These are phyloP conservation scores for Scaptodrosophila lebanonensis DNA, from an alignment of 1,140 invertebrate genomes.

Conservation along the genomic window DNA sequence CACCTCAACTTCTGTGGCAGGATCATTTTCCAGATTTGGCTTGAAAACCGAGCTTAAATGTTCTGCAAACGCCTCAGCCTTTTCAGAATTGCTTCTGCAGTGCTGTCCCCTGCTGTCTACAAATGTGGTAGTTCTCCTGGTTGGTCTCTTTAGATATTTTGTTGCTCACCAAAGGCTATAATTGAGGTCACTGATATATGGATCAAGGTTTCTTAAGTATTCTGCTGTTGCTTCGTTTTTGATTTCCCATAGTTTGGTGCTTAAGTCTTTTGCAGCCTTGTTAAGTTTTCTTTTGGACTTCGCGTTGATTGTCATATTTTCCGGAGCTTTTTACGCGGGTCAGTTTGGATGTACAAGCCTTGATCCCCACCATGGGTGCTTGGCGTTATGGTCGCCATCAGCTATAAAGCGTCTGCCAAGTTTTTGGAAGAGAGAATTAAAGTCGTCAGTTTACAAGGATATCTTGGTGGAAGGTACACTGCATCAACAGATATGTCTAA, in stretches of 20 bases:
- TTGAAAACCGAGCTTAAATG: constrained; percentile 13
- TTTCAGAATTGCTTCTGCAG: constrained; percentile 11
- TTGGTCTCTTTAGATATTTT: constrained; percentile 14
- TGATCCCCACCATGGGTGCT: constrained; percentile 75
- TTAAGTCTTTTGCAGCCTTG: neutral
- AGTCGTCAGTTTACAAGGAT: too few species aligned
- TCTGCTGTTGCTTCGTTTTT: constrained; percentile 13
- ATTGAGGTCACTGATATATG: constrained; percentile 8
- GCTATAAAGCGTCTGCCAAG: constrained; percentile 65
- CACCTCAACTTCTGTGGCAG: neutral
- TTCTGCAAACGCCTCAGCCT: constrained; percentile 21
- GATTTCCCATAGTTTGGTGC: neutral
- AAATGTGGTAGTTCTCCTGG: constrained; percentile 10
- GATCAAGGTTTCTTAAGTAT: constrained; percentile 14
- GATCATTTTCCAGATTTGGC: constrained; percentile 1
- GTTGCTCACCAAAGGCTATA: constrained; percentile 13
- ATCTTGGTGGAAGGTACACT: too few species aligned
- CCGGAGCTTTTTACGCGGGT: constrained; percentile 24
- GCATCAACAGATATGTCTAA: too few species aligned
- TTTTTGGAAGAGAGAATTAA: too few species aligned
- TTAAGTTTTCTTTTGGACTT: neutral
- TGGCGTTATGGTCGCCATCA: constrained; percentile 77
- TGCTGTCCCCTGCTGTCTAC: constrained; percentile 1
- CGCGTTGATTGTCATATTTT: constrained; percentile 6
- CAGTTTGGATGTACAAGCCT: constrained; percentile 60